Base-by-base conservation (phyloP, 37 sponge, comb jelly and placozoan genomes). In the Hexactinellida sp. region DNA sequence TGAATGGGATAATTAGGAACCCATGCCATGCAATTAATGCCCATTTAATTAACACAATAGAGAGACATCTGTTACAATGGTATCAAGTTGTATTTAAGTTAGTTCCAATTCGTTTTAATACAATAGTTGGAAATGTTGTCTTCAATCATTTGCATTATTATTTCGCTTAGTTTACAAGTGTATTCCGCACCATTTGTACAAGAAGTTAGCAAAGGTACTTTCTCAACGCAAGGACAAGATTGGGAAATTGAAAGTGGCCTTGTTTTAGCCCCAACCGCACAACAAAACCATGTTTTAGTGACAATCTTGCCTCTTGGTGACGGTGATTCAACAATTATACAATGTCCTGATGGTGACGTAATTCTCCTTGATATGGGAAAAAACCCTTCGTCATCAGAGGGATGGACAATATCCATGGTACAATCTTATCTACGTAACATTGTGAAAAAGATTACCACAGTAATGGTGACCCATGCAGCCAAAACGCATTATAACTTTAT, bases 201-300 rank as follows among this genome's bases (percentile, higher is more conserved):
- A 63, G 30, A 63, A 10, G 34, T 63, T 3, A 63, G 34, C 13
- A 3, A 28, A 63, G 34, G 34, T 28, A 63, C 76, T n/a, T 63
- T 25, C 76, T 23, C 13, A 25, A 63, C 76, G 5, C 21, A 63
- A 63, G 76, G 76, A 7, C 76, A 63, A n/a, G 76, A 63, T 63
- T 63, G 76, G 76, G 76, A 63, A n/a, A 63, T 63, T 25, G 76
- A 63, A 63, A 63, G 76, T 23, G 76, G 76, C 5, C 34, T 63
- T 7, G 13, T 63, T 63, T 63, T 63, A n/a, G 76, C 76, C 19
- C 76, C 76, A 25, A 63, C 76, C 1, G 34, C 76, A 10, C 76
- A 63, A 23, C 32, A 63, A n/a, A 63, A 63, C 34, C 3, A 63
- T n/a, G 76, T 63, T n/a, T 25, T 63, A 63, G 34, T 63, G 32